Evolutionary conservation across 2,888 invertebrate species (phyloP).

Genomic region (Dendrolimus pini): DNA sequence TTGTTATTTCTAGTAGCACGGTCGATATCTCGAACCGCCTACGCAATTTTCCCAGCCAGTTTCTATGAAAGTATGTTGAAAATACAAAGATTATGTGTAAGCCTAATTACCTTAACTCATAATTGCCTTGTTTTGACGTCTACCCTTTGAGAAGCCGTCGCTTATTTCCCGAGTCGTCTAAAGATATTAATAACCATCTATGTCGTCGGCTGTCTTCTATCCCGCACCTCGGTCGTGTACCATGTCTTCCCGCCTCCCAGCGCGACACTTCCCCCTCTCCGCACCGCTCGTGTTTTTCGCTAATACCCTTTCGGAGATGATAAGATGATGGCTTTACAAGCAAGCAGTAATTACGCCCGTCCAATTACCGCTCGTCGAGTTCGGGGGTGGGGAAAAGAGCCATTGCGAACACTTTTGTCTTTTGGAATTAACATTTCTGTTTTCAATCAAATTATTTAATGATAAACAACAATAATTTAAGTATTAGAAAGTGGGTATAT

Average conservation of each 20-base stretch:
- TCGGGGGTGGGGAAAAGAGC: slow-evolving; percentile 32
- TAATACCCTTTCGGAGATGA: slow-evolving; percentile 70
- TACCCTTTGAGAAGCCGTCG: slow-evolving; percentile 67
- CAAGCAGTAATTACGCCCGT: slow-evolving; percentile 68
- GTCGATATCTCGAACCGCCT: too few species aligned
- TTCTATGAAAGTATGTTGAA: slow-evolving; percentile 21
- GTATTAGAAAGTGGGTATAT: not conserved
- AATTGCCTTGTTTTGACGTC: slow-evolving; percentile 74
- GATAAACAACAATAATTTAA: not conserved
- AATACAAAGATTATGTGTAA: slow-evolving; percentile 58
- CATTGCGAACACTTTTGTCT: slow-evolving; percentile 41
- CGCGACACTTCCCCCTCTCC: slow-evolving; percentile 13
- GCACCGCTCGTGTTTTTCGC: slow-evolving; percentile 55
- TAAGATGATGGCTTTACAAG: slow-evolving; percentile 74
- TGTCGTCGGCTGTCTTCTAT: slow-evolving; percentile 55
- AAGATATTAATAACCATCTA: slow-evolving; percentile 73
- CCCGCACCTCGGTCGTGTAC: slow-evolving; percentile 38
- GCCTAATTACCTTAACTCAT: slow-evolving; percentile 69
- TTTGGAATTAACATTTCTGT: slow-evolving; percentile 1
- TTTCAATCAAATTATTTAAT: slow-evolving; percentile 14
- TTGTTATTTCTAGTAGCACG: too few species aligned
- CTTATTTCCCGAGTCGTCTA: slow-evolving; percentile 61
- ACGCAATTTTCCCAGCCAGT: not conserved
- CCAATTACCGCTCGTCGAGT: slow-evolving; percentile 57
- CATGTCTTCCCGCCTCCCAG: not conserved